A percentile compares a stretch with the other conserved stretches of the same genome.
These are phyloP conservation scores for Phania funesta DNA, from an alignment of 2,888 invertebrate species.

Conservation along the genomic window DNA sequence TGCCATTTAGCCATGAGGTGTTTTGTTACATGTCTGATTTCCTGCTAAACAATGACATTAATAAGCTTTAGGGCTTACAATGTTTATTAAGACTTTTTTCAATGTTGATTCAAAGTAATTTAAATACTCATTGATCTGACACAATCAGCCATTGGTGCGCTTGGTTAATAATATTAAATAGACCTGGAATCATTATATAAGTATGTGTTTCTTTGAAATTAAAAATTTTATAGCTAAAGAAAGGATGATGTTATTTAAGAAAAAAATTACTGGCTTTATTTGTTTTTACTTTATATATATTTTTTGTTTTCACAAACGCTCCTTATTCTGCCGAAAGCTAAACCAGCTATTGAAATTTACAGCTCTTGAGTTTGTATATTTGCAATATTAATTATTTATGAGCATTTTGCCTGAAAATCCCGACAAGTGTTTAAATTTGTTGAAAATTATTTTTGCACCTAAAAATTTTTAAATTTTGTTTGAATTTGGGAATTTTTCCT, in stretches of 20 bases:
- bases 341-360: not conserved
- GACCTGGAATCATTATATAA: not conserved
- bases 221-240: not conserved
- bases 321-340: not conserved
- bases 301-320: not conserved
- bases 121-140: slow-evolving; percentile 46
- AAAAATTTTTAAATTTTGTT: no score
- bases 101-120: not conserved
- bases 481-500: no score
- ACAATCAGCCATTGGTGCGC: slow-evolving; percentile 52
- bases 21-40: slow-evolving; percentile 58
- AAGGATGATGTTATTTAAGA: slow-evolving; percentile 11
- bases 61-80: slow-evolving; percentile 60
- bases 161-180: slow-evolving; percentile 5
- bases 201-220: not conserved
- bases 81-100: not conserved
- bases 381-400: no score
- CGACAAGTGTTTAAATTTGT: no score
- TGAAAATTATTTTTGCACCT: no score
- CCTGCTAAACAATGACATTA: slow-evolving; percentile 66
- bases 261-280: slow-evolving; percentile 28
- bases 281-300: not conserved
- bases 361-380: no score
- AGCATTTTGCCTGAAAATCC: no score
- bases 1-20: slow-evolving; percentile 59